A percentile compares a stretch with the other conserved stretches of the same genome.
Conservation (phyloP, 2,888 invertebrate species). For the Drosophila subsilvestris region DNA sequence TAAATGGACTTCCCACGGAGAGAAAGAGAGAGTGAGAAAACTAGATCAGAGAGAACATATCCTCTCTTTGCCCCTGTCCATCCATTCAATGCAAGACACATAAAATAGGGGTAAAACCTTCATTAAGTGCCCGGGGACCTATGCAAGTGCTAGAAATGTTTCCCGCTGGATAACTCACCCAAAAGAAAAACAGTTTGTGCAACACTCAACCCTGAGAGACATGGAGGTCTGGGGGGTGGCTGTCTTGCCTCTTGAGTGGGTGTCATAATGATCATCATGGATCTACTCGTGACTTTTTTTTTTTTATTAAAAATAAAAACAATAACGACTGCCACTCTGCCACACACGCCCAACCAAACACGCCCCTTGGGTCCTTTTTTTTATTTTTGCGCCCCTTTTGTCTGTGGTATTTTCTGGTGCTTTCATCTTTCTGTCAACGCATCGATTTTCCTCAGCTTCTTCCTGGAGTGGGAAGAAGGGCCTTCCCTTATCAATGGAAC, state of each 20-base stretch:
- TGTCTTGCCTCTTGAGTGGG: not conserved
- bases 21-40: too few species aligned
- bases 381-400: not conserved
- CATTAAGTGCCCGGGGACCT: too few species aligned
- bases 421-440: slow-evolving; percentile 73
- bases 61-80: too few species aligned
- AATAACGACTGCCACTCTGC: slow-evolving; percentile 48
- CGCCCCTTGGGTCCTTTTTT: slow-evolving; percentile 24
- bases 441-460: slow-evolving; percentile 63
- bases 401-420: slow-evolving; percentile 41
- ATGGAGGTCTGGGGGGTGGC: too few species aligned
- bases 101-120: too few species aligned
- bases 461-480: not conserved
- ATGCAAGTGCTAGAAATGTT: too few species aligned
- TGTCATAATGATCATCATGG: not conserved
- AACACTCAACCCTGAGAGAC: too few species aligned
- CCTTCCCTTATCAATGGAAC: slow-evolving; percentile 57
- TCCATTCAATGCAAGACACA: too few species aligned
- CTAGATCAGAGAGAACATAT: too few species aligned
- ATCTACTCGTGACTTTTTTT: slow-evolving; percentile 24
- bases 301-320: slow-evolving; percentile 67
- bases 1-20: not conserved
- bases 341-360: slow-evolving; percentile 31
- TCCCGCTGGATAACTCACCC: too few species aligned
- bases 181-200: too few species aligned